These are phyloP conservation scores for Psophia crepitans DNA, from an alignment of 2,113 vertebrate species.

Conservation along the genomic window DNA sequence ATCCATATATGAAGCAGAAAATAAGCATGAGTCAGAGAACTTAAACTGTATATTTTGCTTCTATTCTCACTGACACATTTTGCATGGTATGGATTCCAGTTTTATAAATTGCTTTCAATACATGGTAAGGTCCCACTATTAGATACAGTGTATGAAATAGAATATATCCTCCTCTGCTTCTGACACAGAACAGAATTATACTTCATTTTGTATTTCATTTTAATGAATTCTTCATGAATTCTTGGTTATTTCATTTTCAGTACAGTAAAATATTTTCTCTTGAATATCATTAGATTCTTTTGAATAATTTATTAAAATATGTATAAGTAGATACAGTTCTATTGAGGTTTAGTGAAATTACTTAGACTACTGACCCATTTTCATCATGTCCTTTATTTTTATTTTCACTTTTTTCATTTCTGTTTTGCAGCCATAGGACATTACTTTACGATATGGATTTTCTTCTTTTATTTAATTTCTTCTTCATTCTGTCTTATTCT, in stretches of 20 bases:
- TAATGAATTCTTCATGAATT: not conserved
- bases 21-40: not conserved
- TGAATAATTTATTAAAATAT: slow-evolving; percentile 7
- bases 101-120: not conserved
- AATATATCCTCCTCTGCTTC: not conserved
- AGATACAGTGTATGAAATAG: not conserved
- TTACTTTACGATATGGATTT: not conserved
- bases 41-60: not conserved
- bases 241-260: not conserved
- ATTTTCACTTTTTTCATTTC: not conserved
- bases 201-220: not conserved
- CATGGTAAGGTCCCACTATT: not conserved
- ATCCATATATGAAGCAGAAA: not conserved
- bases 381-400: not conserved
- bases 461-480: not conserved
- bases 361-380: not conserved
- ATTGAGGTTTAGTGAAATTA: not conserved
- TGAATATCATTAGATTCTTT: not conserved
- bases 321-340: not conserved
- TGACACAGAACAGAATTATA: not conserved
- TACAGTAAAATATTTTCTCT: not conserved
- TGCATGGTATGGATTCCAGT: not conserved
- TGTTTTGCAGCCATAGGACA: not conserved
- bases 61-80: not conserved
- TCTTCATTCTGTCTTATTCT: not conserved